Percentiles rank a stretch among this genome's conserved stretches.
phyloP scores from a whole-genome alignment of 2,113 vertebrate genomes.

The Mustela lutreola region DNA sequence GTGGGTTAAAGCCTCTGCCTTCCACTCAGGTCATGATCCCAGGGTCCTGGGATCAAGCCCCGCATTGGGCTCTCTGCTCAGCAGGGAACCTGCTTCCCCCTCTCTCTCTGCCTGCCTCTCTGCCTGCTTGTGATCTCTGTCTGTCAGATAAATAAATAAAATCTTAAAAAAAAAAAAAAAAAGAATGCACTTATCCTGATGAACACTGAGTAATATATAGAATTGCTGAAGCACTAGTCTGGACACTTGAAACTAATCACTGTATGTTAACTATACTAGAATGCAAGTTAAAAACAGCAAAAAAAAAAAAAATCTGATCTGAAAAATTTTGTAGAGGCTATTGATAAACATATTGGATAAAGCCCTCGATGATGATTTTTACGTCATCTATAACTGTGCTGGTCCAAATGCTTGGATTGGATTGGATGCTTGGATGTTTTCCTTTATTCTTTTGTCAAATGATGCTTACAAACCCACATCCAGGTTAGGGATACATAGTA shows the following conservation, averaged over 20 bases:
- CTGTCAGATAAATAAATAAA: too few species aligned
- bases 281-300: background rate
- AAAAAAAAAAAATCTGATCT: background rate
- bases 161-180: too few species aligned
- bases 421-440: background rate
- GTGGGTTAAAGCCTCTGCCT: too few species aligned
- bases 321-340: background rate
- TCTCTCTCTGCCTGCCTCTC: too few species aligned
- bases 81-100: too few species aligned
- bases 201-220: background rate
- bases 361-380: background rate
- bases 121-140: too few species aligned
- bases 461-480: background rate
- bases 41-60: too few species aligned
- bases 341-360: background rate
- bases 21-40: too few species aligned
- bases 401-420: background rate
- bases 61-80: too few species aligned
- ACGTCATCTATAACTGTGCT: background rate
- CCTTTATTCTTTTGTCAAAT: background rate
- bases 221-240: background rate
- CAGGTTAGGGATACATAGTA: background rate
- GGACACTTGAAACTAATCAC: background rate
- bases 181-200: background rate
- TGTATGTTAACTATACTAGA: background rate